Evolutionary conservation across 2,797 vertebrate genomes (phyloP).

Genomic region (Knipowitschia caucasica): DNA sequence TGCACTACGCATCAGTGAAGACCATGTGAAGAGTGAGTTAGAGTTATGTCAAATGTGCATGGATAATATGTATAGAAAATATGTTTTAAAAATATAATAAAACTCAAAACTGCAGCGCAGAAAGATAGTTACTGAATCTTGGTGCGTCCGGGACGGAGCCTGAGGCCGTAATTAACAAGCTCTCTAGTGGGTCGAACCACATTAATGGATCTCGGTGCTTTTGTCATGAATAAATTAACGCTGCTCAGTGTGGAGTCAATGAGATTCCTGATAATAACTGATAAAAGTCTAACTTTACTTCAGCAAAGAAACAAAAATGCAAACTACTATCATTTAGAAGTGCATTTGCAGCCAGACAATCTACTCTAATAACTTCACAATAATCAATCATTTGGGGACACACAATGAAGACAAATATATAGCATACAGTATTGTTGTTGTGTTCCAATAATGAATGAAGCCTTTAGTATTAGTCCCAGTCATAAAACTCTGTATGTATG

Average conservation of each 20-base stretch:
- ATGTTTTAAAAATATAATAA: not conserved
- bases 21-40: too few relatives aligned
- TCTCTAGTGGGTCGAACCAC: slow-evolving; percentile 6
- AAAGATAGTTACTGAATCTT: not conserved
- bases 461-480: too few relatives aligned
- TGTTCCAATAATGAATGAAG: too few relatives aligned
- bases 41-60: too few relatives aligned
- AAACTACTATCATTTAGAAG: not conserved
- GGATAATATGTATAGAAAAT: not conserved
- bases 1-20: too few relatives aligned
- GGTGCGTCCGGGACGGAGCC: not conserved
- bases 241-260: slow-evolving; percentile 4
- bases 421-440: too few relatives aligned
- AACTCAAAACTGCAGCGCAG: not conserved
- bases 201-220: slow-evolving; percentile 7
- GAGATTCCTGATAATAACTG: slow-evolving; percentile 1
- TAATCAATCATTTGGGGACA: not conserved
- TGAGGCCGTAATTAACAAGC: slow-evolving; percentile 1
- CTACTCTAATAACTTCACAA: too few relatives aligned
- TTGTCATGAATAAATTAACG: slow-evolving; percentile 13
- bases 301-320: not conserved
- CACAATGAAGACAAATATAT: too few relatives aligned
- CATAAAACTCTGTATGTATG: too few relatives aligned
- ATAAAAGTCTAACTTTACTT: not conserved
- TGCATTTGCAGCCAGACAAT: too few relatives aligned